Conservation (phyloP, 92 coral and sea anemone genomes). For the Zoanthus gigantus region DNA sequence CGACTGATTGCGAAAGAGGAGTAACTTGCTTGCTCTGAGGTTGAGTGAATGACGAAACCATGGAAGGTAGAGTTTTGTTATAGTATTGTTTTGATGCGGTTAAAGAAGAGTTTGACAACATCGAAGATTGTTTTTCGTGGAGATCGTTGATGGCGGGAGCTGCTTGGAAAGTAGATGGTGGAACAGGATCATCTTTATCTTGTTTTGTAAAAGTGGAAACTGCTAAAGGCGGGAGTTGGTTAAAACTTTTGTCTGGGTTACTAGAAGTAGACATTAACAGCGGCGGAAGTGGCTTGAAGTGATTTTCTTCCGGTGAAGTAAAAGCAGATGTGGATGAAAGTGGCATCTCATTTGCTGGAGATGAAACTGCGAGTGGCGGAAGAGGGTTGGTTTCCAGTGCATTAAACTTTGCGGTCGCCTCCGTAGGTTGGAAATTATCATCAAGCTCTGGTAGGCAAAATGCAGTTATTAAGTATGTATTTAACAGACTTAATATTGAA, state of each 20-base stretch:
- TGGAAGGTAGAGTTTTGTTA: too few species aligned
- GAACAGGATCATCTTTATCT: not conserved
- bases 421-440: not conserved
- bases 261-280: not conserved
- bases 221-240: constrained; percentile 13
- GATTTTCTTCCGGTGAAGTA: constrained; percentile 27
- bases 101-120: not conserved
- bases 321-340: not conserved
- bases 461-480: too few species aligned
- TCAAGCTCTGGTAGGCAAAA: not conserved
- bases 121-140: not conserved
- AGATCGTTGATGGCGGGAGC: not conserved
- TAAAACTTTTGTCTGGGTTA: not conserved
- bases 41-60: not conserved
- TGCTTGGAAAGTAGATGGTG: not conserved
- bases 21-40: not conserved
- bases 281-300: constrained; percentile 19
- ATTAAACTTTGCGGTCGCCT: not conserved
- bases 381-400: not conserved
- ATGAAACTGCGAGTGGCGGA: not conserved
- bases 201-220: constrained; percentile 8
- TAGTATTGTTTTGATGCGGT: too few species aligned
- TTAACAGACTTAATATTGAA: too few species aligned
- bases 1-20: constrained; percentile 12
- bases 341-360: not conserved